A percentile compares a stretch with the other conserved stretches of the same genome.
phyloP scores from a whole-genome alignment of 2,888 invertebrate species.

The Hyposoter dolosus region DNA sequence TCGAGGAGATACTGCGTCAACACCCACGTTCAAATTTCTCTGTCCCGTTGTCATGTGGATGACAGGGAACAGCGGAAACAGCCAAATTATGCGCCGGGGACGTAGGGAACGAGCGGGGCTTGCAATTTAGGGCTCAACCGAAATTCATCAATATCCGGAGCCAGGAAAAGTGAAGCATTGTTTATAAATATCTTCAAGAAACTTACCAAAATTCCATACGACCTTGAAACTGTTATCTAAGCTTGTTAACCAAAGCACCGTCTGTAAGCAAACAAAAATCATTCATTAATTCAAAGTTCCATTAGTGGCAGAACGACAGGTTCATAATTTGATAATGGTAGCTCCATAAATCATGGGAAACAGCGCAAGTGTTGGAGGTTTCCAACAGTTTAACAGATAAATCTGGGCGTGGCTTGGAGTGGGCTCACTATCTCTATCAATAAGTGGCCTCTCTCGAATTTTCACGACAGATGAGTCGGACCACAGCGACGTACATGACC shows the following conservation, averaged over 20 bases:
- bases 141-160: neutral
- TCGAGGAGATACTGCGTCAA: slow-evolving; percentile 35
- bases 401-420: slow-evolving; percentile 45
- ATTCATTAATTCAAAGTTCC: neutral
- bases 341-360: slow-evolving; percentile 1
- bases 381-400: slow-evolving; percentile 50
- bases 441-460: slow-evolving; percentile 57
- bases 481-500: slow-evolving; percentile 9
- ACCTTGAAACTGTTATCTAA: neutral
- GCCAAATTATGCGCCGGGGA: neutral
- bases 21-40: slow-evolving; percentile 49
- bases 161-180: neutral
- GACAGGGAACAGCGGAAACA: slow-evolving; percentile 27
- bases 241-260: slow-evolving; percentile 23
- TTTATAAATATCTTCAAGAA: neutral
- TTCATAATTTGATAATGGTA: neutral
- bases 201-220: slow-evolving; percentile 50
- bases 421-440: slow-evolving; percentile 28
- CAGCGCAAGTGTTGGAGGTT: neutral
- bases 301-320: neutral
- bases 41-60: slow-evolving; percentile 12
- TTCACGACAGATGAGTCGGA: slow-evolving; percentile 49
- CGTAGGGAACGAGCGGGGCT: neutral
- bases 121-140: neutral
- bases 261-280: slow-evolving; percentile 49